A percentile compares a stretch with the other conserved stretches of the same genome.
These are phyloP conservation scores for Nymphalis c-album DNA, from an alignment of 2,888 invertebrate species.

Conservation along the genomic window DNA sequence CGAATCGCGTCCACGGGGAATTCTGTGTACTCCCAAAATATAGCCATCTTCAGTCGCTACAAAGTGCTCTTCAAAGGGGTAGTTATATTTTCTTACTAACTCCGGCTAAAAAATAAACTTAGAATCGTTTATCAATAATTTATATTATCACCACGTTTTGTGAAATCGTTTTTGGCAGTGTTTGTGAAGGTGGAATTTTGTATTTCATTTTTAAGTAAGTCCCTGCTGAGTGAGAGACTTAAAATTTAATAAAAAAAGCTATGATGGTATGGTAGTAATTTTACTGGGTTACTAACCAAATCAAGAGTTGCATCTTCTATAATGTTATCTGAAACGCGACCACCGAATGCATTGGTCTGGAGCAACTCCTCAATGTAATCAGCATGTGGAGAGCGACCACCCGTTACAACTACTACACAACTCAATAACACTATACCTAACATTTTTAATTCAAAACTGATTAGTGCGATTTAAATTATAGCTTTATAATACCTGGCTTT, in stretches of 20 bases:
- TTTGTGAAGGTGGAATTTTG: too few species aligned
- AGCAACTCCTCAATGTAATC: slow-evolving; percentile 50
- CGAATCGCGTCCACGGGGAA: slow-evolving; percentile 79
- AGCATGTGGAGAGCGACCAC: slow-evolving; percentile 49
- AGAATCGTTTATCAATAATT: background rate
- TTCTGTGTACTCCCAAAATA: slow-evolving; percentile 88
- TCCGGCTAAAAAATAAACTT: slow-evolving; percentile 63
- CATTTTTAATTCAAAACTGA: slow-evolving; percentile 39
- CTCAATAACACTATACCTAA: slow-evolving; percentile 35
- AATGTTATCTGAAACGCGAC: slow-evolving; percentile 56
- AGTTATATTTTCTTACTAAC: slow-evolving; percentile 83
- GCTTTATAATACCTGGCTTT: background rate
- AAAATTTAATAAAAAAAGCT: too few species aligned
- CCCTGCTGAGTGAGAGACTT: too few species aligned
- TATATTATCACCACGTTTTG: background rate
- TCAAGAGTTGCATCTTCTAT: slow-evolving; percentile 64
- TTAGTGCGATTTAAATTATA: background rate
- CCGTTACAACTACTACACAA: slow-evolving; percentile 39
- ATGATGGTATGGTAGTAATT: too few species aligned
- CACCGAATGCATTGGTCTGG: slow-evolving; percentile 38
- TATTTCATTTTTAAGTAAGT: too few species aligned
- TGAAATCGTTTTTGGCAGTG: too few species aligned
- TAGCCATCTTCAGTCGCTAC: slow-evolving; percentile 89
- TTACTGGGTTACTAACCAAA: slow-evolving; percentile 56
- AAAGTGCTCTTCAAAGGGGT: slow-evolving; percentile 83